Base-by-base conservation (phyloP, 2,797 vertebrate species). In the Sparidentex hasta region DNA sequence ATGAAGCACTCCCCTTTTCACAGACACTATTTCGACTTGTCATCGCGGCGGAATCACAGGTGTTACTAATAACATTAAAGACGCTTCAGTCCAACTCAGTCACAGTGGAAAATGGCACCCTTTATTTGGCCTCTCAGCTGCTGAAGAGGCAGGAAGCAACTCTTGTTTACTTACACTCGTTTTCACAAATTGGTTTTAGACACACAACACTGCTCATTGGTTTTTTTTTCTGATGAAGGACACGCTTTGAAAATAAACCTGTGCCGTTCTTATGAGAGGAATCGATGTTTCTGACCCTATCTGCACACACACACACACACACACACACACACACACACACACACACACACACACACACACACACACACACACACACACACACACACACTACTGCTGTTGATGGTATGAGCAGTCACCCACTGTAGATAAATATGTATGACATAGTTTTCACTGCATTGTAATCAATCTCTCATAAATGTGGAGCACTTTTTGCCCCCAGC, bases 371-470 rank as follows among this genome's bases (percentile, higher is more conserved):
- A 48, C 20, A 50, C 11, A 41, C 23, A 46, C 13, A 21, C 27
- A 23, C 21, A 71, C 23, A 21, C n/a, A n/a, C 57, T 25, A 57
- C 14, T 73, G 33, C 33, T 64, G 25, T 9, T 72, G 57, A 76
- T 56, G 5, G 2, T n/a, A 50, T 65, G 44, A 59, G 50, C 52
- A 41, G 38, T 54, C 65, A 47, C 20, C 46, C 58, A 50, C 27
- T 48, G 43, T 23, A 33, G 21, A 65, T 76, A 44, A 66, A 72
- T 54, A 62, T 70, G 43, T 27, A 59, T 62, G 44, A 38, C 21
- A 67, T 43, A 56, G 12, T 74, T 63, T 67, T 46, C 33, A 55
- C 48, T 52, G 14, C 54, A 46, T 41, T 64, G 43, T 51, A 61
- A 71, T 81, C 25, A 38, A 55, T 71, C 29, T 47, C 56, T 51